Evolutionary conservation across 2,888 invertebrate genomes (phyloP).

Genomic region (Zeuzera pyrina): DNA sequence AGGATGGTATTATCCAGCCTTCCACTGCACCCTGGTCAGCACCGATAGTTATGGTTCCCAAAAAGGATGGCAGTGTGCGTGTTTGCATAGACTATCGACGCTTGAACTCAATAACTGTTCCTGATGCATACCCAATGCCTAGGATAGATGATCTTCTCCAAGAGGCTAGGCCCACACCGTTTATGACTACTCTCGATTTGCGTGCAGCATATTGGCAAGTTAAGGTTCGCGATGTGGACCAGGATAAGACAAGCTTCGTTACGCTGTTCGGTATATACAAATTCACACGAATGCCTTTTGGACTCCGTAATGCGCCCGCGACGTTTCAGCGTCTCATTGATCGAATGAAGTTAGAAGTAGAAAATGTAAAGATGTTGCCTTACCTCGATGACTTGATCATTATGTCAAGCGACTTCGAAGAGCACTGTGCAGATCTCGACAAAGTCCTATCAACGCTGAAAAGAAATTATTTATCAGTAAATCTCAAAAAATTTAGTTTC

Average conservation of each 20-base stretch:
- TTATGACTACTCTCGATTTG: conserved; percentile 22
- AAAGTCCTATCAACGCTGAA: conserved; percentile 18
- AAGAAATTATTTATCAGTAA: conserved; percentile 19
- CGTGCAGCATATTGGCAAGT: conserved; percentile 23
- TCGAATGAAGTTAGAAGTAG: conserved; percentile 15
- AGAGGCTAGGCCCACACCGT: conserved; percentile 20
- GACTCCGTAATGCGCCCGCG: no score
- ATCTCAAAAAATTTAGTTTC: conserved; percentile 22
- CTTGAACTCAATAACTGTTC: no score
- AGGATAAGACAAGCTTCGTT: conserved; percentile 26
- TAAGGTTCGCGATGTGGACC: conserved; percentile 20
- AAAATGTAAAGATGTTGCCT: conserved; percentile 13
- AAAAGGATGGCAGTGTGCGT: conserved; percentile 23
- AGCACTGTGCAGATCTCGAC: conserved; percentile 20
- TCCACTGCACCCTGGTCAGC: conserved; percentile 27
- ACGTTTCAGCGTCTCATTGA: no score
- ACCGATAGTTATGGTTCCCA: conserved; percentile 32
- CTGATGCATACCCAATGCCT: conserved; percentile 33
- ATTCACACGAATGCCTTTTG: no score
- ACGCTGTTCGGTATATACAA: conserved; percentile 27
- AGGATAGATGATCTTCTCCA: conserved; percentile 33
- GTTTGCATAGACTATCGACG: conserved; percentile 36
- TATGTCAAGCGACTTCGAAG: conserved; percentile 16
- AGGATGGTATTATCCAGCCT: conserved; percentile 27
- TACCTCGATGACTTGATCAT: conserved; percentile 29